phyloP scores from a whole-genome alignment of 2,113 vertebrate species.

The Okapia johnstoni region DNA sequence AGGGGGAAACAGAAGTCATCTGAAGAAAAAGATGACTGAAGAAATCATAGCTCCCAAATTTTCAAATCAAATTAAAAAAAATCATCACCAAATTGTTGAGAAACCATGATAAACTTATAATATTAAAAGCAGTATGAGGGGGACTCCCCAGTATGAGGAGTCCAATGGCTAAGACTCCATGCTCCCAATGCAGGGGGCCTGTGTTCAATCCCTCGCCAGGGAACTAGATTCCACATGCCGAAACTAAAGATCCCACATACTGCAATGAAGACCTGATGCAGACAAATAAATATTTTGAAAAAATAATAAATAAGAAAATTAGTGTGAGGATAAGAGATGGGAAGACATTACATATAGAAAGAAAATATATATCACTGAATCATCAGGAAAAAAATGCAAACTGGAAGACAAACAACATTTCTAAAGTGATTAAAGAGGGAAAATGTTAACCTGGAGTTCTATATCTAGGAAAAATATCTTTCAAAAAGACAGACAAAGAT shows the following conservation, averaged over 20 bases:
- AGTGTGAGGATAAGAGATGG: neutral
- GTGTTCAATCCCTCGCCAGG: neutral
- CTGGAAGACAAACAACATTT: neutral
- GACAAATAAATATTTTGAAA: neutral
- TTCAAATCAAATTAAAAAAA: neutral
- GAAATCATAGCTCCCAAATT: neutral
- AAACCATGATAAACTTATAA: neutral
- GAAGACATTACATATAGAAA: neutral
- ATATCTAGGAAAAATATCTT: neutral
- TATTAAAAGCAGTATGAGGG: neutral
- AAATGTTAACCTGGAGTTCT: neutral
- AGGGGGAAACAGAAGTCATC: neutral
- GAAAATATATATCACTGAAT: neutral
- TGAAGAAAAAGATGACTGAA: neutral
- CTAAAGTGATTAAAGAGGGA: neutral
- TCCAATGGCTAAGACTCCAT: neutral
- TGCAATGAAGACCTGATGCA: rapidly evolving
- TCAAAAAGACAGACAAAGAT: neutral
- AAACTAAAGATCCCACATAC: neutral
- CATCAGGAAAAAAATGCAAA: neutral
- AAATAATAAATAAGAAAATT: neutral
- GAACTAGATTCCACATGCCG: neutral
- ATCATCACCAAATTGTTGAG: neutral
- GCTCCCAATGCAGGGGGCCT: neutral
- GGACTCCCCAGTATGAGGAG: neutral